Evolutionary conservation across 2,888 invertebrate species (phyloP), one percentile per base, ranked within the genome.

Genomic region (Allophyes oxyacanthae): DNA sequence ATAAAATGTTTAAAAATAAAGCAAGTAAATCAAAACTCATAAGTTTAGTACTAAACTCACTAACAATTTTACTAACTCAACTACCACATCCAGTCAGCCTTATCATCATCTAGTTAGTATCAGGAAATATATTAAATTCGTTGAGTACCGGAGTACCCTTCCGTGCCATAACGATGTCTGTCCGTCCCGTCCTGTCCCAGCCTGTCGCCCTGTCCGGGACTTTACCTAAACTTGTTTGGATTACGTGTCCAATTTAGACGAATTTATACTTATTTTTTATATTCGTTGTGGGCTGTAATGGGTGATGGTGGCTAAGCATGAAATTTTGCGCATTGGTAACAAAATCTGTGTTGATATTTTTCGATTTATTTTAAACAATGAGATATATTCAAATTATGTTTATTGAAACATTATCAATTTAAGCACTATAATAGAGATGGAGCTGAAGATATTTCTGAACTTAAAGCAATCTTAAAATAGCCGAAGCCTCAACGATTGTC

Each of bases 71-170:
- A 36, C n/a, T n/a, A n/a, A n/a, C 33, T 28, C 26, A 15, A 11
- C 37, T 42, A 68, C 43, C 77, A 52, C 70, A 72, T 83, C 78
- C 45, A 79, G 75, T n/a, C 41, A 13, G 53, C 3, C 34, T 36
- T 49, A 56, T n/a, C n/a, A 67, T 64, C 61, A 59, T 75, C 54
- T 70, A 53, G 51, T 58, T 55, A 66, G 66, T 70, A 78, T 83
- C 69, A 72, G 67, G 55, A 77, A 79, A 81, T 84, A 79, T 85
- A 84, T 84, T 83, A 82, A 82, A 84, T 84, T 82, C 78, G 74
- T 63, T 60, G 69, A 72, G 70, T 66, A 52, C 37, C 37, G 32
- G 34, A 46, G n/a, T n/a, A n/a, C 79, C 83, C 83, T 84, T 83
- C 83, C 82, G 79, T 72, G 53, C 57, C 62, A 71, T 82, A 82